Conservation (phyloP, 2,888 invertebrate species). For the Polydrusus pterygomalis region DNA sequence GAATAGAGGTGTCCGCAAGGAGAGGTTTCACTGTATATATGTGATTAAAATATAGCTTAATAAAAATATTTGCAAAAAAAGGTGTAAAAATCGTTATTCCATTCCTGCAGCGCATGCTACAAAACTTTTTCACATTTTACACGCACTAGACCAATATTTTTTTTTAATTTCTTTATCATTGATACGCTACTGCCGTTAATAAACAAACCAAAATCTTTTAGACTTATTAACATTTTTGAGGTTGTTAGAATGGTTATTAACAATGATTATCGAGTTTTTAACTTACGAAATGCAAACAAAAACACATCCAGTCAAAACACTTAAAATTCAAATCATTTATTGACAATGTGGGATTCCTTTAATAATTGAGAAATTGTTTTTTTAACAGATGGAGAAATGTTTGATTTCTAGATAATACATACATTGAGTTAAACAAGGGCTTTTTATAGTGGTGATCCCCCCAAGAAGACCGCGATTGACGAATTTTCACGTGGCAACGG, state of each 20-base stretch:
- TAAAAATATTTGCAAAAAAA: background rate
- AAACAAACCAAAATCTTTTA: background rate
- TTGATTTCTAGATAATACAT: background rate
- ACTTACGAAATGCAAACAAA: slow-evolving; percentile 1
- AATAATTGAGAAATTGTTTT: background rate
- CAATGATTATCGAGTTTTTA: background rate
- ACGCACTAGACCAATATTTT: no score
- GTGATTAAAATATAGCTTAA: no score
- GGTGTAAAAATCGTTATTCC: background rate
- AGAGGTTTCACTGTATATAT: no score
- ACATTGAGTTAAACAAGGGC: no score
- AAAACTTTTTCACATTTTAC: no score
- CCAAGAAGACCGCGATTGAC: no score
- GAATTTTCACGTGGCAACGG: no score
- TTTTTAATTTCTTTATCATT: background rate
- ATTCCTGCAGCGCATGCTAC: background rate
- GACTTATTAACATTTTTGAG: background rate
- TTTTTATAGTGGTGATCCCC: no score
- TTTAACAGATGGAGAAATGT: background rate
- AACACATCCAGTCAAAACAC: background rate
- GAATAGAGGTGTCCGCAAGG: no score
- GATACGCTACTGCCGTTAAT: background rate
- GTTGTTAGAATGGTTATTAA: background rate
- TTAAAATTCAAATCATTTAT: background rate
- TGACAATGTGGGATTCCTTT: background rate